phyloP scores from a whole-genome alignment of 2,113 vertebrate species.

The Heteronetta atricapilla region DNA sequence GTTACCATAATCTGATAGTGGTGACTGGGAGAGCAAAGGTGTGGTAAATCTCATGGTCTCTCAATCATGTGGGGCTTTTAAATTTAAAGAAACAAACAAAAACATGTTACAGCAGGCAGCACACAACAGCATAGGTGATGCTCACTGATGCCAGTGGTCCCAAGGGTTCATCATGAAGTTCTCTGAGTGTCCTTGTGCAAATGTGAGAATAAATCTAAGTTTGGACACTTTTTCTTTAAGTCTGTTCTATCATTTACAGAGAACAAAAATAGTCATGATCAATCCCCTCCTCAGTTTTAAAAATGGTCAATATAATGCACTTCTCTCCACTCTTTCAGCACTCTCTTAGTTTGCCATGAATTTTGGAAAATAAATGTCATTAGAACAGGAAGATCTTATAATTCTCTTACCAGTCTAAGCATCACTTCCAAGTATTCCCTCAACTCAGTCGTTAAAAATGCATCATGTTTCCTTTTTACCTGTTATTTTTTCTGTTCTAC shows the following conservation, averaged over 20 bases:
- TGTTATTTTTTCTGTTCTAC: not conserved
- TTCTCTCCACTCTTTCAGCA: not conserved
- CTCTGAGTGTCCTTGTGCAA: not conserved
- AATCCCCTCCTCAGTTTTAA: not conserved
- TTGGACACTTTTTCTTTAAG: not conserved
- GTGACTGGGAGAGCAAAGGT: not conserved
- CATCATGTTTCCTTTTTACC: not conserved
- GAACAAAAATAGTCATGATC: not conserved
- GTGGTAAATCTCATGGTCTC: not conserved
- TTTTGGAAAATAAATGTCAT: not conserved
- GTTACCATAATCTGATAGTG: not conserved
- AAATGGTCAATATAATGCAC: not conserved
- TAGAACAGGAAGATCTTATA: not conserved
- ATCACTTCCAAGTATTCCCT: not conserved
- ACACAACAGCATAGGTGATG: not conserved
- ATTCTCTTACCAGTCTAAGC: not conserved
- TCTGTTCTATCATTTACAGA: not conserved
- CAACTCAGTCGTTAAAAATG: not conserved
- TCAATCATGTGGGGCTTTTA: not conserved
- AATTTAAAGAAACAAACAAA: not conserved
- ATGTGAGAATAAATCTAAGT: not conserved
- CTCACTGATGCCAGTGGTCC: fast-evolving
- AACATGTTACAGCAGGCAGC: not conserved
- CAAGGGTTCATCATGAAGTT: not conserved
- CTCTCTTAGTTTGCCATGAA: not conserved